Evolutionary conservation across 2,113 vertebrate species (phyloP), one percentile per base, ranked within the genome.

Genomic region (Cottus gobio): DNA sequence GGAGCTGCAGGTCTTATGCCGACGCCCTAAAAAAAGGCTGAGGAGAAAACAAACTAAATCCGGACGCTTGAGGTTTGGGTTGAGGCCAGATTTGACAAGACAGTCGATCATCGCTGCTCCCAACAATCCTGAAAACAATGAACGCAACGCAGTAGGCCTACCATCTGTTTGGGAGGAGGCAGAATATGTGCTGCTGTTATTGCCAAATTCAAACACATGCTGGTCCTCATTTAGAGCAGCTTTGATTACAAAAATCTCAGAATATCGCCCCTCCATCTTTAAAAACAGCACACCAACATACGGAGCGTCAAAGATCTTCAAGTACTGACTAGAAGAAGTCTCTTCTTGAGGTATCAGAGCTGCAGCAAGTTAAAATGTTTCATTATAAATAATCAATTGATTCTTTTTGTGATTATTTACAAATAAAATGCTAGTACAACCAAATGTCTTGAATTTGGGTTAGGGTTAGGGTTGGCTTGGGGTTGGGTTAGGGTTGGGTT

Each of bases 111-210:
- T 85, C 77, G 44, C 81, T 3, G 77, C 80, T 85, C 88, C 65
- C 52, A 83, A 66, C 52, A 69, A 54, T 56, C 68, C 58, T 57
- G 12, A 54, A 48, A 91, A 92, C 82, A 86, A 88, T 81, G 58
- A 85, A 52, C 50, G 18, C 42, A 26, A 30, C 34, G 36, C 85
- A 88, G 82, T 60, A 74, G 81, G 69, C n/a, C 22, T 16, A 60
- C 88, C 88, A 89, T 90, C 91, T 90, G 86, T 81, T 89, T 79
- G 24, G 77, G 48, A 79, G 58, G 64, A 79, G 50, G 79, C 72
- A 64, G 69, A 71, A 54, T 75, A 61, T 44, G 26, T 70, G 50
- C 60, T 82, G 61, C 57, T 63, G 74, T 61, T 65, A 42, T 36
- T 68, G 31, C 36, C 60, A 50, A 52, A 77, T 61, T 64, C 18